Conservation (phyloP, 2,113 vertebrate genomes). For the Cryptomyrus ogoouensis region DNA sequence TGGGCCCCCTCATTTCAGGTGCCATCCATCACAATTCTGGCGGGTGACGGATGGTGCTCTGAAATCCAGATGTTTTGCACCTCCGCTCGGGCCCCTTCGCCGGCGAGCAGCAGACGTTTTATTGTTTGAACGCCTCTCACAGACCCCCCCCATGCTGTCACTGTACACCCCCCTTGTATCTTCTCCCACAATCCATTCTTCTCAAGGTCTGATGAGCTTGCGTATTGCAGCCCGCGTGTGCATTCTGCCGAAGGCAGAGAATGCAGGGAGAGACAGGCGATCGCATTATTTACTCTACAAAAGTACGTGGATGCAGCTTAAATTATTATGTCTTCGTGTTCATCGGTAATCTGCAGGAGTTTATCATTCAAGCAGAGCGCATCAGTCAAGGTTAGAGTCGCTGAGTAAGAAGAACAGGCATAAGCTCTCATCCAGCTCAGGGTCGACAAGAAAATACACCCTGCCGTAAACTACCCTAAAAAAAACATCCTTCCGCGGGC, state of each 20-base stretch:
- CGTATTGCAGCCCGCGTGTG: neutral
- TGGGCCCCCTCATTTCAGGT: neutral
- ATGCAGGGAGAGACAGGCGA: neutral
- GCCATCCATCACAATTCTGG: neutral
- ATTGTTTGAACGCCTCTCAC: slow-evolving; percentile 42
- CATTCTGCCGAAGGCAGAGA: neutral
- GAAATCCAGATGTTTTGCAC: slow-evolving; percentile 13
- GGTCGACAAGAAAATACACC: neutral
- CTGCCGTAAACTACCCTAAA: neutral
- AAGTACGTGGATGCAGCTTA: neutral
- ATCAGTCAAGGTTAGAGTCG: neutral
- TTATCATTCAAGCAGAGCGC: neutral
- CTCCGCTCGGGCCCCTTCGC: neutral
- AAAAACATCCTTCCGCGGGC: neutral
- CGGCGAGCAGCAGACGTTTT: neutral
- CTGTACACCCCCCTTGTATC: neutral
- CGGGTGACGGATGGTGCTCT: neutral
- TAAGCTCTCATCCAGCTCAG: neutral
- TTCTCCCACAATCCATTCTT: neutral
- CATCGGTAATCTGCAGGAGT: neutral
- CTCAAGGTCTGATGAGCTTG: neutral
- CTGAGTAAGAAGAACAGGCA: neutral
- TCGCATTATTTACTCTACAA: neutral
- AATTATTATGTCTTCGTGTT: slow-evolving; percentile 32
- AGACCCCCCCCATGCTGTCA: neutral